Base-by-base conservation (phyloP, 2,113 vertebrate species). In the Morone chrysops region DNA sequence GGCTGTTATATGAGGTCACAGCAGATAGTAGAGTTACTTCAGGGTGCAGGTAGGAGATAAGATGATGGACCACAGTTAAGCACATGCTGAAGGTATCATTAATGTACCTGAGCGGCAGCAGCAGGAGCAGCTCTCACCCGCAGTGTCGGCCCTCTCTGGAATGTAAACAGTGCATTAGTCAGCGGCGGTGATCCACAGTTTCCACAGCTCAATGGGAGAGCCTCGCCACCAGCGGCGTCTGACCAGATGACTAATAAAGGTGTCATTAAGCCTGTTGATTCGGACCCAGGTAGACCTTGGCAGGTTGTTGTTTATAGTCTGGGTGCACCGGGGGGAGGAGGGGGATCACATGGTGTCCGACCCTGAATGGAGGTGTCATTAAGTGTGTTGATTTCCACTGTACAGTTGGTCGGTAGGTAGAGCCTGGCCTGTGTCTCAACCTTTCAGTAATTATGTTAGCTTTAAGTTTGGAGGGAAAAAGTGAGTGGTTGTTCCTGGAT, bases 111-210 rank as follows among this genome's bases (percentile, higher is more conserved):
- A 45, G 45, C 45, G 10, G 22, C 57, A 17, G 17, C 36, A 51
- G 6, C 50, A n/a, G 18, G 18, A 54, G 18, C 51, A 22, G 53
- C 57, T 14, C 57, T 59, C 56, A 31, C 80, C 81, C 54, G 85
- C 56, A 67, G 75, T 45, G 83, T 65, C 81, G 86, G 83, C 82
- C 78, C 75, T 78, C 88, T 87, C 67, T 89, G 90, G 89, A 90
- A 92, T 90, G 91, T 89, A 93, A 93, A 93, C 94, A 93, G 62
- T 9, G 82, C 36, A 60, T 86, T 81, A 78, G 89, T 86, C 89
- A 90, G 84, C 78, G 77, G 87, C 77, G 75, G 89, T 94, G 93
- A 95, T 91, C 90, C 91, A 87, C 45, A 94, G 80, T 95, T 95
- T 95, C 94, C 94, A 95, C 74, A 68, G 84, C 84, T 91, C 80